These are phyloP conservation scores for Tetrao urogallus DNA, from an alignment of 2,113 vertebrate species.

Conservation along the genomic window DNA sequence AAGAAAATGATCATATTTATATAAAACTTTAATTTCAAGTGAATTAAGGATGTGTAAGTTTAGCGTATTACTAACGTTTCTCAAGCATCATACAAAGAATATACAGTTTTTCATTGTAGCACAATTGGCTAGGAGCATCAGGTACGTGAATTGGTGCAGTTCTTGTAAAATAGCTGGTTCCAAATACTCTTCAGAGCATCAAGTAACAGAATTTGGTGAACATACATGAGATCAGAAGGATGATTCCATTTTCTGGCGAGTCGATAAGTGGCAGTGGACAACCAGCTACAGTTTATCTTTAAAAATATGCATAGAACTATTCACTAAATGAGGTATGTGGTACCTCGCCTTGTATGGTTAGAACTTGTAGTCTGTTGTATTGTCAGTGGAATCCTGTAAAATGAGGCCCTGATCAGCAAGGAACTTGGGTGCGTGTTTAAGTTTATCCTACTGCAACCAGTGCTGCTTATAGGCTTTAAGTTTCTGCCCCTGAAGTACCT, in stretches of 20 bases:
- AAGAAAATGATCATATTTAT: slow-evolving; percentile 12
- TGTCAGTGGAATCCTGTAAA: not conserved
- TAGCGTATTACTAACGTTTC: not conserved
- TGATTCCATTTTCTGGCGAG: not conserved
- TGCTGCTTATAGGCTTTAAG: not conserved
- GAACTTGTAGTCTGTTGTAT: not conserved
- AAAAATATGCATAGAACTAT: not conserved
- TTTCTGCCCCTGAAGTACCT: not conserved
- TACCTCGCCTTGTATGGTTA: not conserved
- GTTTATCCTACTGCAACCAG: not conserved
- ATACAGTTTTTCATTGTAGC: not conserved
- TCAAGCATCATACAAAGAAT: not conserved
- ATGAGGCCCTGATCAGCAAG: not conserved
- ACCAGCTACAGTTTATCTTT: not conserved
- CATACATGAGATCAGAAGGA: not conserved
- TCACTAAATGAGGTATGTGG: not conserved
- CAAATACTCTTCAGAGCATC: not conserved
- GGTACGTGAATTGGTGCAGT: not conserved
- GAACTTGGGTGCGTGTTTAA: accelerated
- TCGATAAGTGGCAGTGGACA: not conserved
- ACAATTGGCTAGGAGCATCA: not conserved
- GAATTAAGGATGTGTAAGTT: not conserved
- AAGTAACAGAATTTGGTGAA: not conserved
- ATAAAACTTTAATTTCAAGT: slow-evolving; percentile 22
- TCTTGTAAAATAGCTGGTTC: not conserved